phyloP scores from a whole-genome alignment of 2,888 invertebrate species.

The Copidosoma aretas region DNA sequence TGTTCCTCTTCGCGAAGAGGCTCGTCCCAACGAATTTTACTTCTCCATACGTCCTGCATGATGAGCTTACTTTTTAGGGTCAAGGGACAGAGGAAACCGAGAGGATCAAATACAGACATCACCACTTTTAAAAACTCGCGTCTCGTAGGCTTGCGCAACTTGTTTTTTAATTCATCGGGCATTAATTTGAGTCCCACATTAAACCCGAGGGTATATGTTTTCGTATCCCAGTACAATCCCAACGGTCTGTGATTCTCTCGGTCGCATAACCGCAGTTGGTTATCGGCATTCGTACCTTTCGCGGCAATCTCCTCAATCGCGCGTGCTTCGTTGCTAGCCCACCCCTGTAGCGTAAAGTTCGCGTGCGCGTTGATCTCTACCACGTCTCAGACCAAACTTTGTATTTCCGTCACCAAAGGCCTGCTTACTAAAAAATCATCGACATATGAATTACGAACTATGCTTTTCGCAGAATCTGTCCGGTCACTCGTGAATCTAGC shows the following conservation, averaged over 20 bases:
- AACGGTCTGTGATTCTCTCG: conserved; percentile 1
- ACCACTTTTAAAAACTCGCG: not conserved
- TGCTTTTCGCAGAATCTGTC: conserved; percentile 45
- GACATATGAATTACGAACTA: no score
- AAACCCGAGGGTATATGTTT: not conserved
- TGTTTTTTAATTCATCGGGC: no score
- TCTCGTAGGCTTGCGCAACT: not conserved
- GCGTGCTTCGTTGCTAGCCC: conserved; percentile 34
- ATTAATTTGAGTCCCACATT: not conserved
- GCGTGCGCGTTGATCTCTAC: conserved; percentile 45
- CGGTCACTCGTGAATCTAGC: conserved; percentile 25
- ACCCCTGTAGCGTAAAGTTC: conserved; percentile 43
- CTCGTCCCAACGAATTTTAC: no score
- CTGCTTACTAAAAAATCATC: no score
- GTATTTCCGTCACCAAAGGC: no score
- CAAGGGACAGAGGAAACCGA: conserved; percentile 2
- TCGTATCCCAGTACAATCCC: conserved; percentile 4
- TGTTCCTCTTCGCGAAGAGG: no score
- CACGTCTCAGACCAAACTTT: conserved; percentile 46
- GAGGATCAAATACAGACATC: conserved; percentile 7
- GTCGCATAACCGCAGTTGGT: not conserved
- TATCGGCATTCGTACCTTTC: not conserved
- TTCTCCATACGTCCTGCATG: conserved; percentile 12
- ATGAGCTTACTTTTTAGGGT: not conserved
- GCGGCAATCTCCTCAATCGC: not conserved